Evolutionary conservation across 2,113 vertebrate species (phyloP), one percentile per base, ranked within the genome.

Genomic region (Podarcis muralis): DNA sequence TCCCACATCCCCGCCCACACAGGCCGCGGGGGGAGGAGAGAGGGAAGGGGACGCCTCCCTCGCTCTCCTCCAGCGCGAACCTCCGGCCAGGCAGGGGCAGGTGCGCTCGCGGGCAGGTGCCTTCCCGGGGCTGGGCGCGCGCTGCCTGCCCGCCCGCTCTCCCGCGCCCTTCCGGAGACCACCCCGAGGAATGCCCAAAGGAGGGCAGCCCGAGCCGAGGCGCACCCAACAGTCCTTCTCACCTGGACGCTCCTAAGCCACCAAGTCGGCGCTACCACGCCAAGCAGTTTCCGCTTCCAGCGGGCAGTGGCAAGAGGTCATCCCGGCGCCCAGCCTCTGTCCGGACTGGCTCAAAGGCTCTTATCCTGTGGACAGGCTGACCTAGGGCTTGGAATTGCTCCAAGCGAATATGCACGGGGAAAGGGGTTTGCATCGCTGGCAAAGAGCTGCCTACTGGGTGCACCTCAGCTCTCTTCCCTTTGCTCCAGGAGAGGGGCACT

Each of bases 1-100:
- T 81, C 81, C 85, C 87, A 71, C 82, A 82, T 81, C 78, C 90
- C 89, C 83, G 86, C 86, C 82, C 88, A 89, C 87, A 88, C 87
- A 88, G 72, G 32, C 74, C 84, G 25, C 25, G 68, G 30, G 30
- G 62, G 62, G 66, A 30, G 37, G 59, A 18, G 65, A 57, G 40
- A 30, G 6, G 74, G 72, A 0, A 18, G 48, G 87, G 85, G 35
- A 15, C 77, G 77, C 25, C 27, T 27, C 43, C 2, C 43, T 15
- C 43, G 22, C 37, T 11, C 83, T 20, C 9, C 43, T 2, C 43
- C 1, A 3, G 12, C 40, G 23, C 4, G 13, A 25, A 40, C 6
- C 5, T 9, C 30, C 83, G 15, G 13, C 13, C 57, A 57, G 53
- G 15, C 30, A n/a, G 78, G 22, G 5, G 37, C 23, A 40, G 71